Evolutionary conservation across 2,797 vertebrate genomes (phyloP), one percentile per base, ranked within the genome.

Genomic region (Clarias laeviceps): DNA sequence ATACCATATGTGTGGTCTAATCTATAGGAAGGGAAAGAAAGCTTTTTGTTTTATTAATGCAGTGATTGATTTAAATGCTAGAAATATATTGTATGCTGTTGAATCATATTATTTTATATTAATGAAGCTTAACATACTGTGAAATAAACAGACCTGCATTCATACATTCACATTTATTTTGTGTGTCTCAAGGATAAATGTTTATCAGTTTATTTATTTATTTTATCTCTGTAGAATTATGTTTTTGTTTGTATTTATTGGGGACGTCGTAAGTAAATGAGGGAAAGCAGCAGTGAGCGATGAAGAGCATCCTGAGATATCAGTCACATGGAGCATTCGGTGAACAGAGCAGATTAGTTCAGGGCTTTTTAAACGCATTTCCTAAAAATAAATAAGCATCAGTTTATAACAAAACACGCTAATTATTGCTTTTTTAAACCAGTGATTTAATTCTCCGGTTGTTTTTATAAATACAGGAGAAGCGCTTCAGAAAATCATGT

Each of bases 361-460:
- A 17, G 17, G 7, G 32, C 1, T 68, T 73, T 27, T 40, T 50
- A 11, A 74, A 7, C 1, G 4, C 40, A 9, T 74, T 74, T 11
- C n/a, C n/a, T 1, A 0, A 57, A 54, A 56, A 32, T 5, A 56
- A 57, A 57, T 12, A 24, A 37, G 34, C 27, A 3, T 1, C 15
- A 3, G 18, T 64, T 64, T 27, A 3, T 27, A 45, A 79, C 59
- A 40, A 62, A 64, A 34, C 22, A 37, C 0, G 2, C 32, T 62
- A 79, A 79, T 64, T 40, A 20, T 34, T 78, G 77, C n/a, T 37
- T 78, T 78, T 14, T 79, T 79, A 17, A 62, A 79, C 62, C 57
- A 79, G 57, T 18, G 34, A 24, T 3, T 27, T n/a, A n/a, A 37
- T 78, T 78, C 57, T 62, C 59, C 6, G 40, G 22, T 3, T 64